Conservation (phyloP, 2,113 vertebrate species). For the Cichladusa arquata region DNA sequence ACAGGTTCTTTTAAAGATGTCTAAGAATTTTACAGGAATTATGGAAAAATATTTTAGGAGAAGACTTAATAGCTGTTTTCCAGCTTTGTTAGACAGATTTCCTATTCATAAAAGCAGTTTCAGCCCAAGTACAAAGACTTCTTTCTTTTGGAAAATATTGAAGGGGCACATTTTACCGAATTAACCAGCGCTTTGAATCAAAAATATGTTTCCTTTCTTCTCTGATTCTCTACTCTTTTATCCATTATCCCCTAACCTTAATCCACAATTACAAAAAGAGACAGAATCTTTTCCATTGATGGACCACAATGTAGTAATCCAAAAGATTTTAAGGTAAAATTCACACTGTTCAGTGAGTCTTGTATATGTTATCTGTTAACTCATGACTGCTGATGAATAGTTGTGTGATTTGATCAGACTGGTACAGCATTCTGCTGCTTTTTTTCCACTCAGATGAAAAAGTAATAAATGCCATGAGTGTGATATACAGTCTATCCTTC, state of each 20-base stretch:
- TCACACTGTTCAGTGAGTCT: neutral
- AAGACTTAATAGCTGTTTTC: neutral
- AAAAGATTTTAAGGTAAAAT: conserved; percentile 4
- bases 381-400: conserved; percentile 4
- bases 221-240: neutral
- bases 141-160: neutral
- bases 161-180: neutral
- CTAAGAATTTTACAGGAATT: neutral
- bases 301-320: neutral
- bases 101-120: neutral
- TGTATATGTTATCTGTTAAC: neutral
- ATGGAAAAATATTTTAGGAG: neutral
- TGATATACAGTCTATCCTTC: conserved; percentile 38
- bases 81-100: neutral
- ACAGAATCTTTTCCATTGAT: neutral
- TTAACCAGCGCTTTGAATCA: neutral
- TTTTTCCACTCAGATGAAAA: conserved; percentile 27
- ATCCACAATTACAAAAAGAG: neutral
- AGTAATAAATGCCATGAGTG: conserved; percentile 24
- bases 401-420: conserved; percentile 2
- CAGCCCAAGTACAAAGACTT: neutral
- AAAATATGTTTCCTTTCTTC: neutral
- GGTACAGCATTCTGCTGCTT: neutral
- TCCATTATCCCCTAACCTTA: neutral
- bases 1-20: neutral